A percentile compares a stretch with the other conserved stretches of the same genome.
phyloP scores from a whole-genome alignment of 2,797 vertebrate genomes.

The Pterois miles region DNA sequence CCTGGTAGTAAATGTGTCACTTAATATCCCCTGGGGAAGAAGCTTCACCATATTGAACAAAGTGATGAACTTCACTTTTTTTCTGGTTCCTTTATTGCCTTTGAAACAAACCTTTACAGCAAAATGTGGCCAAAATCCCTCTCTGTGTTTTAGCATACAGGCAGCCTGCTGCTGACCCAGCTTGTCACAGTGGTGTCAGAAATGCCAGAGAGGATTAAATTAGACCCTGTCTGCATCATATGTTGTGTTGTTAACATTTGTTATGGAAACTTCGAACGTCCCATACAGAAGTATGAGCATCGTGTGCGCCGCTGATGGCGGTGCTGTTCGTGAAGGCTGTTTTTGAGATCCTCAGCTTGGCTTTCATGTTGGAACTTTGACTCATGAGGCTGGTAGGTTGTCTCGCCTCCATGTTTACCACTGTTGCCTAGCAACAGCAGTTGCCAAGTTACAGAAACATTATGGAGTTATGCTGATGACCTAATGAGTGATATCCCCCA shows the following conservation, averaged over 20 bases:
- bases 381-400: slow-evolving; percentile 66
- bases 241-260: slow-evolving; percentile 62
- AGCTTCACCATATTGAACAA: slow-evolving; percentile 21
- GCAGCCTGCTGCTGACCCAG: slow-evolving; percentile 32
- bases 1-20: slow-evolving; percentile 60
- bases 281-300: slow-evolving; percentile 48
- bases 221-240: slow-evolving; percentile 49
- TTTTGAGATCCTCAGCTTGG: slow-evolving; percentile 59
- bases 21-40: slow-evolving; percentile 22
- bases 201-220: slow-evolving; percentile 66
- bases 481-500: slow-evolving; percentile 54
- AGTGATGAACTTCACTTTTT: slow-evolving; percentile 52
- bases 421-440: slow-evolving; percentile 63
- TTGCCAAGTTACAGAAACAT: slow-evolving; percentile 57
- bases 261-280: slow-evolving; percentile 65
- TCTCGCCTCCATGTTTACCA: slow-evolving; percentile 69
- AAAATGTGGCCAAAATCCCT: slow-evolving; percentile 25
- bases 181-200: slow-evolving; percentile 57
- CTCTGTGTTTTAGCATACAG: slow-evolving; percentile 4
- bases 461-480: slow-evolving; percentile 59
- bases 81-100: slow-evolving; percentile 24
- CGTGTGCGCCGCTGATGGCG: slow-evolving; percentile 43
- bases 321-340: slow-evolving; percentile 49
- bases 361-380: slow-evolving; percentile 69
- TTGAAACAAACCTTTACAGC: slow-evolving; percentile 27